Base-by-base conservation (phyloP, 1,140 invertebrate species). In the Gonatopus flavifemur region DNA sequence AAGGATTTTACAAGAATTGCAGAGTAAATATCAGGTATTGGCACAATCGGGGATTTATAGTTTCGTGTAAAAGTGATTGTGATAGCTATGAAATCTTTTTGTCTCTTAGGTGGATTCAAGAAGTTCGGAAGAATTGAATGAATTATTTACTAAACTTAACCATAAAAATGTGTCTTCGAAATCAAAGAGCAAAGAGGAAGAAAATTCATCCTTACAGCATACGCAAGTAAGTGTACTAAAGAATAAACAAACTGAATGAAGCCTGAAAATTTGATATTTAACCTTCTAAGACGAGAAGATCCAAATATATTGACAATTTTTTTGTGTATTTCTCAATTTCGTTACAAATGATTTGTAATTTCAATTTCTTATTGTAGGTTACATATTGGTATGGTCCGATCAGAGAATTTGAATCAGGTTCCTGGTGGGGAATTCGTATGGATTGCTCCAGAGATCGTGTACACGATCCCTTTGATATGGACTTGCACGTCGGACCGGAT, bases 381-480 rank as follows among this genome's bases (percentile, higher is more conserved):
- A 22, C 25, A 41, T 52, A 61, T 16, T 54, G 46, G n/a, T 78
- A 78, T 44, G 76, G 76, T 5, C 62, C 65, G 4, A 43, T 76
- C 10, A n/a, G 45, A 5, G 57, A 49, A 21, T 71, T 64, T 51
- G 58, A 62, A 38, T 44, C 69, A 5, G 74, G 74, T 19, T 69
- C 63, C 1, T 78, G 76, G 76, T 78, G 76, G 74, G 74, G 74
- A 13, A 72, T 77, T 19, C 67, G 75, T 18, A 70, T 76, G 59
- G 73, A 78, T 30, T 77, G 75, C 36, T 68, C 74, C 0, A 63
- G 69, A 10, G 69, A 74, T 30, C 45, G 49, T 4, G 58, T 78
- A 13, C 76, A 78, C 21, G 49, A 54, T 37, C 72, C 74, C 0
- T 74, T 77, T 10, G 51, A 68, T 18, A 53, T 52, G 16, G 62